Conservation (phyloP, 2,888 invertebrate species). For the Drosophila recens region DNA sequence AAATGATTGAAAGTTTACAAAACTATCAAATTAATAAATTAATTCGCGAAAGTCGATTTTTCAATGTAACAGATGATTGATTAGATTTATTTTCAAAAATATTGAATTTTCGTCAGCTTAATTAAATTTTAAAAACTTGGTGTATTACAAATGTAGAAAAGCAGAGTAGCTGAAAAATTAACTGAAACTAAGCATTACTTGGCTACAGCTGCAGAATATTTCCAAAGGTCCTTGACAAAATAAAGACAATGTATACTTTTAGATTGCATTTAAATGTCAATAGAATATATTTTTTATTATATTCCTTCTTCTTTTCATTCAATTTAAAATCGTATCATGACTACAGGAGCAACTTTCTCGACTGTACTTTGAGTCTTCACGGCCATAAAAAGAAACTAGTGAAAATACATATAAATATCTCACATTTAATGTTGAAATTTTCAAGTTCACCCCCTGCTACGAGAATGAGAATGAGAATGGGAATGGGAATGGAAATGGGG, state of each 20-base stretch:
- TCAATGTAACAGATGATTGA: too few species aligned
- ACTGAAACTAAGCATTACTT: neutral
- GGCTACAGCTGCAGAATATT: neutral
- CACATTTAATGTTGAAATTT: conserved; percentile 61
- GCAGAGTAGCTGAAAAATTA: too few species aligned
- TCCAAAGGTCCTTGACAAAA: neutral
- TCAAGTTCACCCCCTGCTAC: conserved; percentile 77
- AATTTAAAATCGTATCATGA: neutral
- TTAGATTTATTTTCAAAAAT: too few species aligned
- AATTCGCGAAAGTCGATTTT: too few species aligned
- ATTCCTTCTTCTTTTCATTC: neutral
- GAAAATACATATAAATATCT: conserved; percentile 65
- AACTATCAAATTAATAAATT: too few species aligned
- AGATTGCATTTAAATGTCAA: neutral
- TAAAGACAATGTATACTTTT: too few species aligned
- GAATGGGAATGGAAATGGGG: conserved; percentile 1
- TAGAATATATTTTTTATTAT: neutral
- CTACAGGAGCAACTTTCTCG: conserved; percentile 2
- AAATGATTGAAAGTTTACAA: too few species aligned
- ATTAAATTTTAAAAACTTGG: too few species aligned
- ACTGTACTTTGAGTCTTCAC: conserved; percentile 35
- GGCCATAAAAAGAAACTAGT: conserved; percentile 37
- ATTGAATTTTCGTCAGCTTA: too few species aligned
- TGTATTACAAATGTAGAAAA: too few species aligned
- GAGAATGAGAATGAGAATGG: conserved; percentile 24